phyloP scores from a whole-genome alignment of 2,888 invertebrate genomes.

The Caenorhabditis sinica region DNA sequence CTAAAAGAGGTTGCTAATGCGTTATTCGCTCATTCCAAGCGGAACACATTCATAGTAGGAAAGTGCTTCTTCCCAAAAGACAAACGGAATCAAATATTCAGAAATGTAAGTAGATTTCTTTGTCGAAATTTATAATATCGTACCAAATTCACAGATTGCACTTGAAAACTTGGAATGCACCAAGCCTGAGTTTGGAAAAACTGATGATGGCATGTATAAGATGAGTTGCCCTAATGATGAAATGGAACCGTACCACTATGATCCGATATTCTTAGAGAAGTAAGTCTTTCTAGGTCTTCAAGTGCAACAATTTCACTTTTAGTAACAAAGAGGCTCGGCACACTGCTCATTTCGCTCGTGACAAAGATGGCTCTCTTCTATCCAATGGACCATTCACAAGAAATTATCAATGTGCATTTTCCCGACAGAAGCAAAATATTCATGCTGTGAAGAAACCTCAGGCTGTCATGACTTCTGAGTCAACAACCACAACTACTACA shows the following conservation, averaged over 20 bases:
- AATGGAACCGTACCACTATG: conserved; percentile 56
- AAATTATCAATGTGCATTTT: conserved; percentile 54
- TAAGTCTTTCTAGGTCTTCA: background rate
- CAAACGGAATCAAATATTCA: conserved; percentile 40
- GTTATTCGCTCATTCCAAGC: conserved; percentile 44
- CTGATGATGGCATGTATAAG: conserved; percentile 52
- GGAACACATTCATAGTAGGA: conserved; percentile 43
- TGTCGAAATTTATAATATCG: no score
- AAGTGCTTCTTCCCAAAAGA: conserved; percentile 56
- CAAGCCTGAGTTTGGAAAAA: conserved; percentile 38
- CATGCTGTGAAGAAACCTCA: conserved; percentile 26
- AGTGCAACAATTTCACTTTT: background rate
- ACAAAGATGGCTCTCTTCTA: conserved; percentile 53
- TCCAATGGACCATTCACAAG: conserved; percentile 56
- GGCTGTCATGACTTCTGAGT: background rate
- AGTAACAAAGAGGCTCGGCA: conserved; percentile 54
- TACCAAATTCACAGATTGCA: no score
- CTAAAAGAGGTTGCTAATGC: conserved; percentile 50
- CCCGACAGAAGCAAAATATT: conserved; percentile 46
- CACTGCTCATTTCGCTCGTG: conserved; percentile 57
- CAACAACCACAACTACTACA: background rate
- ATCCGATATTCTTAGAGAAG: conserved; percentile 49
- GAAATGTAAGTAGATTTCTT: conserved; percentile 32
- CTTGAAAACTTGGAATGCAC: conserved; percentile 34
- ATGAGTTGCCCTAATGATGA: conserved; percentile 57